Percentiles rank a stretch among this genome's conserved stretches.
Evolutionary conservation across 2,888 invertebrate genomes (phyloP).

Genomic region (Cryptocephalus primarius): DNA sequence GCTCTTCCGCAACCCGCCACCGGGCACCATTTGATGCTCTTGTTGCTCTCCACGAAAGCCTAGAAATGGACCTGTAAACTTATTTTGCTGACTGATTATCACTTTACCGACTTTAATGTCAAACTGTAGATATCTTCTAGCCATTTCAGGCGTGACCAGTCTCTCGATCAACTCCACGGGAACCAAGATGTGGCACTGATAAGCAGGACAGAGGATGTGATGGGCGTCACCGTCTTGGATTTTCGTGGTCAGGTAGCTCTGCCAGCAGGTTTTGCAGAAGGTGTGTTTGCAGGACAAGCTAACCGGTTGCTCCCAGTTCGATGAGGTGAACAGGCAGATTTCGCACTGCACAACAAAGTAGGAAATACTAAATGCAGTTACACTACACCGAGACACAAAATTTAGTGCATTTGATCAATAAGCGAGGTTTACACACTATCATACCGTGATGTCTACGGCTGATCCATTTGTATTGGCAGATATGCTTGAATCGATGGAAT

Average conservation of each 20-base stretch:
- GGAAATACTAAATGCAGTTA: not conserved
- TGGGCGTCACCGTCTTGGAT: conserved; percentile 56
- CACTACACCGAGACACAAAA: too few species aligned
- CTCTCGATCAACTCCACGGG: conserved; percentile 55
- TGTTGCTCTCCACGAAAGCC: conserved; percentile 61
- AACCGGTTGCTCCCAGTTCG: conserved; percentile 40
- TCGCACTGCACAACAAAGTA: conserved; percentile 43
- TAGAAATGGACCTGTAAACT: conserved; percentile 21
- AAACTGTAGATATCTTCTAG: conserved; percentile 53
- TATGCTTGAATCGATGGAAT: conserved; percentile 32
- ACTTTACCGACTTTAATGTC: conserved; percentile 47
- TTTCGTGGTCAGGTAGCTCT: conserved; percentile 52
- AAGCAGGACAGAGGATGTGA: conserved; percentile 55
- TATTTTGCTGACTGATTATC: not conserved
- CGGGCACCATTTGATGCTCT: conserved; percentile 60
- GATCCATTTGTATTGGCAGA: conserved; percentile 27
- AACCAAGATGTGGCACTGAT: conserved; percentile 50
- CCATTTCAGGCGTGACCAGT: conserved; percentile 54
- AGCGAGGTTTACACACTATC: too few species aligned
- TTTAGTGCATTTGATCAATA: too few species aligned
- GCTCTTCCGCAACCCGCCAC: conserved; percentile 55
- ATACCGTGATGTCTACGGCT: conserved; percentile 4
- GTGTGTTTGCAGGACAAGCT: conserved; percentile 50
- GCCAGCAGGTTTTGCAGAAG: conserved; percentile 56
- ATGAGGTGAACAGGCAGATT: conserved; percentile 44